phyloP scores from a whole-genome alignment of 2,888 invertebrate genomes.

The Temnothorax rugatulus region DNA sequence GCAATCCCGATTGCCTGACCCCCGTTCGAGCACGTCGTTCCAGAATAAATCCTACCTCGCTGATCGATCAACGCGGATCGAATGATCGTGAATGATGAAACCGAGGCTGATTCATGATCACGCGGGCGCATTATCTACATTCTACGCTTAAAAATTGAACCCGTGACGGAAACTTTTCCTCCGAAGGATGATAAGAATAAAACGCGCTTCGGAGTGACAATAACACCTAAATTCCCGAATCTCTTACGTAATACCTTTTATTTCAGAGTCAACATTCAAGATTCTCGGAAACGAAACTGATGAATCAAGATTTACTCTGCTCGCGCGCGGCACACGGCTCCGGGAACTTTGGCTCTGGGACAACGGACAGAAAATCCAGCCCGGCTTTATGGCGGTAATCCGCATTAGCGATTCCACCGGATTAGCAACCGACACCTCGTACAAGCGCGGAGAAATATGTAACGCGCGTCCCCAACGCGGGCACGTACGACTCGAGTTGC shows the following conservation, averaged over 20 bases:
- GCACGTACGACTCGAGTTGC: constrained; percentile 26
- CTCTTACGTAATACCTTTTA: not conserved
- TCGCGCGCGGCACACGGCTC: too few species aligned
- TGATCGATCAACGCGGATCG: constrained; percentile 6
- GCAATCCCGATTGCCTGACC: not conserved
- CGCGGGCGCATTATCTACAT: not conserved
- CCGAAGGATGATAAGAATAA: not conserved
- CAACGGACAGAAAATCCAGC: not conserved
- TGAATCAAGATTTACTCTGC: not conserved
- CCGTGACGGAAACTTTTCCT: not conserved
- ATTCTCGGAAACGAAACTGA: constrained; percentile 12
- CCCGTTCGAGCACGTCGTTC: not conserved
- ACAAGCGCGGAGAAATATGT: not conserved
- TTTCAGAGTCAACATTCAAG: constrained; percentile 1
- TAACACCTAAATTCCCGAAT: not conserved
- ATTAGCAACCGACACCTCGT: constrained; percentile 44
- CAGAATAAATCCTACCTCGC: not conserved
- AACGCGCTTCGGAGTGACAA: not conserved
- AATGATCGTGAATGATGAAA: not conserved
- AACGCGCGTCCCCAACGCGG: not conserved
- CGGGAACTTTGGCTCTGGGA: not conserved
- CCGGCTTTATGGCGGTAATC: not conserved
- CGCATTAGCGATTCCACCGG: not conserved
- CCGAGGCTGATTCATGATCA: not conserved
- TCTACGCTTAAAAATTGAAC: not conserved